Evolutionary conservation across 2,113 vertebrate genomes (phyloP), one percentile per base, ranked within the genome.

Genomic region (Egretta garzetta): DNA sequence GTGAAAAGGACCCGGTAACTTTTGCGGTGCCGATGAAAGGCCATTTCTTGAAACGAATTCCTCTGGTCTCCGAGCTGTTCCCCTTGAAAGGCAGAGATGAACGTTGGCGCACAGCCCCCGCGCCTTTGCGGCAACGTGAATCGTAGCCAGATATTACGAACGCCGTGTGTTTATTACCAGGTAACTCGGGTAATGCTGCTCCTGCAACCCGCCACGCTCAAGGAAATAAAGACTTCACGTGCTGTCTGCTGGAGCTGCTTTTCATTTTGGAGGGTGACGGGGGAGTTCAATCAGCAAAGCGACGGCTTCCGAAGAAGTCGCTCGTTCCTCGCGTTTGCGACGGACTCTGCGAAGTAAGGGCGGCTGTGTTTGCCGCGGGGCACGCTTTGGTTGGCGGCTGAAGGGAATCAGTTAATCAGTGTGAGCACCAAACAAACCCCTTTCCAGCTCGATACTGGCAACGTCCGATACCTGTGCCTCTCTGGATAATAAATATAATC

Each of bases 331-430:
- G 53, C 10, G 1, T 75, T 22, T 19, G 16, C 12, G 2, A 37
- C 7, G 3, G 12, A 2, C 17, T 9, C 68, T 6, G 27, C 24
- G 10, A 11, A 33, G 24, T 4, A 3, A 28, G n/a, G 63, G 39
- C 28, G 18, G 55, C 32, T 27, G 68, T 3, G 26, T 39, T 19
- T 49, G 72, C 17, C 33, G 13, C 1, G 4, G 14, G 8, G 17
- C 35, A 5, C 2, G 1, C 37, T 53, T 70, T 11, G 27, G 35
- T 56, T 15, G 9, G 52, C 1, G 1, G 7, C 5, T 28, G 63
- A 20, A 28, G 26, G n/a, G 32, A 72, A 55, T 30, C 1, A 14
- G 30, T 89, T 45, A 15, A 52, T 52, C 12, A 3, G 19, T 13
- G 41, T 10, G 37, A 72, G 39, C 50, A 47, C 58, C 71, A 17